Conservation (phyloP, 2,113 vertebrate species). For the Neodontobutis hainanensis region DNA sequence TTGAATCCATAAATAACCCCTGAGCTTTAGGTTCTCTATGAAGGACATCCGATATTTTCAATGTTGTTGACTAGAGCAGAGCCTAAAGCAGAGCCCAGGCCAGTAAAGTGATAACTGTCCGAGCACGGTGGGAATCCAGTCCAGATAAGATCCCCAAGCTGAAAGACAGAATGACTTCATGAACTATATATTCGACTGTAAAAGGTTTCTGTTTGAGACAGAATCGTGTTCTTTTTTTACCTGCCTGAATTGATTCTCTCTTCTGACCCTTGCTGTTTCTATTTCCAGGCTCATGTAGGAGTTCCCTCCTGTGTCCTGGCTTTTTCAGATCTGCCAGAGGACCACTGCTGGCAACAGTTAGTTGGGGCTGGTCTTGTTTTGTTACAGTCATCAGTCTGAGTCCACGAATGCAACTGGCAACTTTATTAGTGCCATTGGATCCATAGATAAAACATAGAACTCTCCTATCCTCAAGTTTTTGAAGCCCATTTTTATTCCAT, state of each 20-base stretch:
- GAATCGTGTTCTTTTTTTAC: not conserved
- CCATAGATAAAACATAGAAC: not conserved
- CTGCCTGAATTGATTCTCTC: not conserved
- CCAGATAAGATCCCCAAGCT: not conserved
- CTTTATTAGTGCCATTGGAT: not conserved
- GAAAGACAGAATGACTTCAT: not conserved
- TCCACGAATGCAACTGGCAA: not conserved
- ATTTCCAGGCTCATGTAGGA: constrained; percentile 53
- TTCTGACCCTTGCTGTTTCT: not conserved
- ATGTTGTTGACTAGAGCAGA: not conserved
- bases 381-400: too few species aligned
- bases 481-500: not conserved
- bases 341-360: not conserved
- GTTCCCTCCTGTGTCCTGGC: constrained; percentile 12
- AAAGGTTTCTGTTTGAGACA: too few species aligned
- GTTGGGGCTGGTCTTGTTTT: too few species aligned
- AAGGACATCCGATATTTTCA: constrained; percentile 23
- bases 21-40: not conserved
- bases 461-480: not conserved
- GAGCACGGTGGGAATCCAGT: not conserved
- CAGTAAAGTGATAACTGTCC: not conserved
- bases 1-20: not conserved
- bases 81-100: not conserved
- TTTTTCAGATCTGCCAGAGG: constrained; percentile 16
- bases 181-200: too few species aligned